Evolutionary conservation across 2,797 vertebrate genomes (phyloP).

Genomic region (Xiphorhynchus erythropygius): DNA sequence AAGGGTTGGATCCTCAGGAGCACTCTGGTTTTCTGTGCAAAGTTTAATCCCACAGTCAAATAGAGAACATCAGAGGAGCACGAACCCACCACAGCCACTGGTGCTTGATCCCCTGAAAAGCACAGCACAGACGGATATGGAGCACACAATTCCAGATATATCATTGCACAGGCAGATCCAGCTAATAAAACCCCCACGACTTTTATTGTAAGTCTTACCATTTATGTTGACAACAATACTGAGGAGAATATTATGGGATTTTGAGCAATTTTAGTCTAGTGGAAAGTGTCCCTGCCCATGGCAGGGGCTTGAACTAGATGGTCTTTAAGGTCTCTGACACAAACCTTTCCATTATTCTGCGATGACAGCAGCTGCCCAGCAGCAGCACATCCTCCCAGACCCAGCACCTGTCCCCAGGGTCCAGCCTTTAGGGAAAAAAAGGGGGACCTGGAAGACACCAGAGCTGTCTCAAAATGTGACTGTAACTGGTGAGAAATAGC

Average conservation of each 20-base stretch:
- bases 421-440: no score
- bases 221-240: neutral
- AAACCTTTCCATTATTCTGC: neutral
- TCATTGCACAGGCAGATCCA: rapidly evolving
- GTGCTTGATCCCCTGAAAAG: rapidly evolving
- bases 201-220: rapidly evolving
- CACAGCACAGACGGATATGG: rapidly evolving
- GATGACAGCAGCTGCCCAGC: neutral
- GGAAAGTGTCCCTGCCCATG: neutral
- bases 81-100: rapidly evolving
- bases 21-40: neutral
- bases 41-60: rapidly evolving
- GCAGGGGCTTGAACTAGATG: neutral
- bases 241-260: neutral
- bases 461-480: neutral
- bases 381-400: neutral
- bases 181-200: rapidly evolving
- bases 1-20: neutral
- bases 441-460: neutral
- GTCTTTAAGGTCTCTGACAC: neutral
- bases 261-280: neutral
- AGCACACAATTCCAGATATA: rapidly evolving
- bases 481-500: neutral
- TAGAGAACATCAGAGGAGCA: neutral
- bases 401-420: neutral